Evolutionary conservation across 2,888 invertebrate genomes (phyloP).

Genomic region (Pandemis heparana): DNA sequence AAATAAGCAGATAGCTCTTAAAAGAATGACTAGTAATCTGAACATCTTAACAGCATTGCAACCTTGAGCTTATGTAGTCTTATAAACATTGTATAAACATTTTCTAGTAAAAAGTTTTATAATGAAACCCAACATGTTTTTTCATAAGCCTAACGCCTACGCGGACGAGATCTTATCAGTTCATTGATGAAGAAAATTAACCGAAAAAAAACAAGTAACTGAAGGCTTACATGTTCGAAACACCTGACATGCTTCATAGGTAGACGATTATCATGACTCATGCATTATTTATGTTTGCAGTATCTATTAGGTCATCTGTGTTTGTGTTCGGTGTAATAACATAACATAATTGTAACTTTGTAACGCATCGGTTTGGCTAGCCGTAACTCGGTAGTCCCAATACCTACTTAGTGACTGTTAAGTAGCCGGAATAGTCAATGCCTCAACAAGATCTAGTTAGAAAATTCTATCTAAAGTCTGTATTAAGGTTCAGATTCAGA

Average conservation of each 20-base stretch:
- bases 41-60: not conserved
- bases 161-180: conserved; percentile 35
- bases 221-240: conserved; percentile 32
- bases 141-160: conserved; percentile 35
- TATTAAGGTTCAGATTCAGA: not conserved
- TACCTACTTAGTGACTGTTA: no score
- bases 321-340: not conserved
- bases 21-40: not conserved
- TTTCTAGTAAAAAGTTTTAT: conserved; percentile 14
- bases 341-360: not conserved
- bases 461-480: not conserved
- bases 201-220: conserved; percentile 22
- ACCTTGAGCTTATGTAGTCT: conserved; percentile 2
- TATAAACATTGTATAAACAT: conserved; percentile 8
- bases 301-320: conserved; percentile 14
- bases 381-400: not conserved
- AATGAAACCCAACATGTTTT: conserved; percentile 24
- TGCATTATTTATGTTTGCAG: conserved; percentile 18
- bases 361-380: not conserved
- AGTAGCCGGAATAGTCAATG: not conserved
- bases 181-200: conserved; percentile 41
- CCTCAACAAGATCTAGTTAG: not conserved
- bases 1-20: not conserved
- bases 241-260: conserved; percentile 18
- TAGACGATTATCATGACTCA: conserved; percentile 18